Base-by-base conservation (phyloP, 2,888 invertebrate genomes). In the Catocala fraxini region DNA sequence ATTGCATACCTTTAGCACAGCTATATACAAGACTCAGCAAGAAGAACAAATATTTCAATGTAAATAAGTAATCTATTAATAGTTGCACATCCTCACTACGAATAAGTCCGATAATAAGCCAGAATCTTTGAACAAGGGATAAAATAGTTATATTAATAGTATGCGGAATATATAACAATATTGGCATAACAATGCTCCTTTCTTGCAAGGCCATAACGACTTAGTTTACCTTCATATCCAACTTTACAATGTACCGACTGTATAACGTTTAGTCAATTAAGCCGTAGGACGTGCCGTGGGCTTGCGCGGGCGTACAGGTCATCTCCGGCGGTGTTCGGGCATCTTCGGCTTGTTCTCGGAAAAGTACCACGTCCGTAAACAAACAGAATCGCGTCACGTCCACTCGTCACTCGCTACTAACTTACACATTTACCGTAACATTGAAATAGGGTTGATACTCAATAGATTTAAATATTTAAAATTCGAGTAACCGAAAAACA, bases 381-480 rank as follows among this genome's bases (percentile, higher is more conserved):
- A 93, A 92, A 93, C 90, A 92, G 81, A 90, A 85, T 85, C 88
- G 78, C 85, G 86, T 88, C 91, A 90, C 92, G 91, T 89, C 86
- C 85, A 86, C 85, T 85, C 82, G 79, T 82, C 87, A 87, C 87
- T 88, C 77, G 93, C 93, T 93, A 93, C 93, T 90, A 88, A 86
- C 90, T 94, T 93, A 93, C 93, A 92, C 93, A 84, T 87, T 86
- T 85, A 88, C 86, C 83, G 87, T 88, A 87, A 87, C 84, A 72
- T 72, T 64, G 61, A 64, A 47, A 55, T 83, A 91, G 88, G 92
- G 91, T 63, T 90, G 87, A 2, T 81, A 77, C 52, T 11, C 12
- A 10, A 7, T 11, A 46, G 25, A 25, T 25, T 25, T 25, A 25
- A 25, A 25, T 25, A 25, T 25, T 25, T 3, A 25, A 25, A 25